Conservation (phyloP, 2,888 invertebrate species). For the Agonopterix heracliana region DNA sequence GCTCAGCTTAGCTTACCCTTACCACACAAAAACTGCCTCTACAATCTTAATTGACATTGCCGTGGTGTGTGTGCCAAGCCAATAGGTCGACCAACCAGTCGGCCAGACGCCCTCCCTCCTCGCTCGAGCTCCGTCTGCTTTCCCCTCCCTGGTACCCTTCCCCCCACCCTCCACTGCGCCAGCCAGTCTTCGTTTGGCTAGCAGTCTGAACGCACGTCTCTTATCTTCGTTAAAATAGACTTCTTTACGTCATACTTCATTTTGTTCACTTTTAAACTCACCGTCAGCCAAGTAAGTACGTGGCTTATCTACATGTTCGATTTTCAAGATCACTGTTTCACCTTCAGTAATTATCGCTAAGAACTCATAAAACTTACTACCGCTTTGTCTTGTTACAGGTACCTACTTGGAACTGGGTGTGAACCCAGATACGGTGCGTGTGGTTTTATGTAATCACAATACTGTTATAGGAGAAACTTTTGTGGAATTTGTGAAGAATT, state of each 20-base stretch:
- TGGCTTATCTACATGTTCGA: conserved; percentile 29
- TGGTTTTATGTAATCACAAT: conserved; percentile 71
- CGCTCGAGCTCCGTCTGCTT: conserved; percentile 54
- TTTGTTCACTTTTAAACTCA: conserved; percentile 53
- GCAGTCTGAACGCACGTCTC: conserved; percentile 33
- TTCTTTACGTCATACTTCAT: conserved; percentile 72
- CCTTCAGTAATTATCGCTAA: conserved; percentile 22
- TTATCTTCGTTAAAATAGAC: conserved; percentile 21
- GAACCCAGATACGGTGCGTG: conserved; percentile 70
- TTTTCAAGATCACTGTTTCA: conserved; percentile 21
- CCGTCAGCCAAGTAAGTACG: conserved; percentile 47
- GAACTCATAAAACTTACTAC: conserved; percentile 47
- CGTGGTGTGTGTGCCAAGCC: conserved; percentile 57
- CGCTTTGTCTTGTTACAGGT: conserved; percentile 75
- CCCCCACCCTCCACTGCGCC: conserved; percentile 39
- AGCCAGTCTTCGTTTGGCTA: conserved; percentile 61
- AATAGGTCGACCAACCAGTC: conserved; percentile 74
- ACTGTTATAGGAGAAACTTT: conserved; percentile 15
- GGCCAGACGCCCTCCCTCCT: conserved; percentile 68
- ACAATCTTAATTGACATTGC: conserved; percentile 56
- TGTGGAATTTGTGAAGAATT: conserved; percentile 41
- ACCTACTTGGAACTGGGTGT: conserved; percentile 71
- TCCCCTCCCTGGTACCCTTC: conserved; percentile 32
- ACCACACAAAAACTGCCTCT: conserved; percentile 48
- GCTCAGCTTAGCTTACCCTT: conserved; percentile 20